Evolutionary conservation across 1,140 invertebrate species (phyloP).

Genomic region (Proctacanthus coquilletti): DNA sequence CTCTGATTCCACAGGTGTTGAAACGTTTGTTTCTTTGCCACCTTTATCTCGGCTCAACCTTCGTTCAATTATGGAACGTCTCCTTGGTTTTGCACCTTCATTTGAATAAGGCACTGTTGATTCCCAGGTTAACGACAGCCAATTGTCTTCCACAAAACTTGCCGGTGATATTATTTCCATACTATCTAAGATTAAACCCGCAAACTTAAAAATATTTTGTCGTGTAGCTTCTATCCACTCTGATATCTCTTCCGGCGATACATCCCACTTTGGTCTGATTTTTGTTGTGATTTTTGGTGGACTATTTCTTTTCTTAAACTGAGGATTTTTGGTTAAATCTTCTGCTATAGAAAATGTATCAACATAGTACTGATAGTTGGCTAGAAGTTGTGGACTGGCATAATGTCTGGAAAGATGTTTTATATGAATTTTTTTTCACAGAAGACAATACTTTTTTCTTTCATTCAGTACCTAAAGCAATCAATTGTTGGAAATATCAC

Average conservation of each 20-base stretch:
- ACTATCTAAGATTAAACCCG: not conserved
- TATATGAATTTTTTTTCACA: not conserved
- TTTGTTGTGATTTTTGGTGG: not conserved
- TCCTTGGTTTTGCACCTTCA: not conserved
- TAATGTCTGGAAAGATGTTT: not conserved
- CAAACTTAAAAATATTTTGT: not conserved
- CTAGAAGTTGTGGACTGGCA: not conserved
- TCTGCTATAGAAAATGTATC: no score
- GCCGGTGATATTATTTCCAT: not conserved
- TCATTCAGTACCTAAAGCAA: not conserved
- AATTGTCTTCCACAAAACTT: not conserved
- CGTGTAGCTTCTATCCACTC: not conserved
- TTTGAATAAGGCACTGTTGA: not conserved
- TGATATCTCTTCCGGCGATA: not conserved
- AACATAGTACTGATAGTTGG: not conserved
- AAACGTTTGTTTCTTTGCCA: not conserved
- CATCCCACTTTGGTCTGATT: not conserved
- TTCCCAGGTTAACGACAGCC: not conserved
- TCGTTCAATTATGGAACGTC: no score
- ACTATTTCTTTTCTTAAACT: not conserved
- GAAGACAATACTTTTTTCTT: no score
- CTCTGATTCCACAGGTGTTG: not conserved
- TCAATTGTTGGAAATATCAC: not conserved
- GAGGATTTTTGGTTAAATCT: no score
- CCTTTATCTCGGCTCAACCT: no score